Conservation (phyloP, 2,888 invertebrate species). For the Hirudinaria manillensis region DNA sequence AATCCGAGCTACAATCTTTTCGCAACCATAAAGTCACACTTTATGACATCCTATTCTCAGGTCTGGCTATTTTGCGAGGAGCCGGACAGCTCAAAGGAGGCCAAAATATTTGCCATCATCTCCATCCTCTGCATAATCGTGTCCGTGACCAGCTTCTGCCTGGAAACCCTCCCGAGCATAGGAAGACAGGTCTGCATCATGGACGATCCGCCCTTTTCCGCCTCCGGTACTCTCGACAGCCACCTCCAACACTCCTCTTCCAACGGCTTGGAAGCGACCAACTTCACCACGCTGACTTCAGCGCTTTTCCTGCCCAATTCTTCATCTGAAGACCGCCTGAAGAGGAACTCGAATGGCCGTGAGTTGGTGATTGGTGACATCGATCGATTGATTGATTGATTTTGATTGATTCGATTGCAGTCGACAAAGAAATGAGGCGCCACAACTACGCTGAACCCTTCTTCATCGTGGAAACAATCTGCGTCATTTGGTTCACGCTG, state of each 20-base stretch:
- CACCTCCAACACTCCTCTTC: no score
- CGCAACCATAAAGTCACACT: no score
- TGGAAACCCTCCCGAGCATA: constrained; percentile 56
- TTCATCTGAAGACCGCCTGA: no score
- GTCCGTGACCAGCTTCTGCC: constrained; percentile 56
- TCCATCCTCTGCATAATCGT: constrained; percentile 55
- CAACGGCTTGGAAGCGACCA: no score
- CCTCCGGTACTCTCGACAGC: no score
- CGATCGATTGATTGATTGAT: no score
- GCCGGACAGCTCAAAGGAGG: constrained; percentile 53
- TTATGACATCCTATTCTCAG: neutral
- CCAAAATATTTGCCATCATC: constrained; percentile 53
- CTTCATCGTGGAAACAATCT: constrained; percentile 50
- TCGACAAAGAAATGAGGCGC: constrained; percentile 1
- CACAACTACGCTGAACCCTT: constrained; percentile 46
- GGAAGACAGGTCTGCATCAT: constrained; percentile 44
- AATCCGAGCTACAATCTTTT: no score
- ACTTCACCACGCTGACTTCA: no score
- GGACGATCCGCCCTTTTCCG: neutral
- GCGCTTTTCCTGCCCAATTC: no score
- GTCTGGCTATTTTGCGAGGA: constrained; percentile 56
- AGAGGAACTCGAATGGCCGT: no score
- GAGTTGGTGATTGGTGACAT: no score
- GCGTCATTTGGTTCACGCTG: constrained; percentile 52
- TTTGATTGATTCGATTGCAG: neutral